These are phyloP conservation scores for Pipistrellus kuhlii DNA, from an alignment of 2,797 vertebrate genomes.

Conservation along the genomic window DNA sequence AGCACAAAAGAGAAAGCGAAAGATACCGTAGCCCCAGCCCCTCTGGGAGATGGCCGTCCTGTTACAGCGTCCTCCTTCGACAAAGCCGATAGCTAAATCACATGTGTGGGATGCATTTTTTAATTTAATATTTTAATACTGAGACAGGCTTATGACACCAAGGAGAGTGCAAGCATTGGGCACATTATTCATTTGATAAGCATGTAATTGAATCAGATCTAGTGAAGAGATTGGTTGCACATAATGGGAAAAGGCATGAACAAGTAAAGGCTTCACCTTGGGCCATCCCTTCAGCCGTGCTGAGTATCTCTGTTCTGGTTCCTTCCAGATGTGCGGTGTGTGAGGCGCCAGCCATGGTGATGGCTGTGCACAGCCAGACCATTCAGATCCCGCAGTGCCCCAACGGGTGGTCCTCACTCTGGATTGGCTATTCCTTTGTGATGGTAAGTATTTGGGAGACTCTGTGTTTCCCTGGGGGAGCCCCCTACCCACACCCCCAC, in stretches of 20 bases:
- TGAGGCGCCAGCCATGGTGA: slow-evolving; percentile 95
- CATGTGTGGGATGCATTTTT: background rate
- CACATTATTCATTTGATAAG: background rate
- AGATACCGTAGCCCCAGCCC: background rate
- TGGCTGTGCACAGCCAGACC: slow-evolving; percentile 95
- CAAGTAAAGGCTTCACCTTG: no score
- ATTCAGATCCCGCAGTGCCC: slow-evolving; percentile 93
- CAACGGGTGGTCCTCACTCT: slow-evolving; percentile 92
- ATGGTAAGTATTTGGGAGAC: slow-evolving; percentile 89
- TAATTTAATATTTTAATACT: background rate
- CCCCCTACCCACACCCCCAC: fast-evolving
- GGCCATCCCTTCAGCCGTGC: fast-evolving
- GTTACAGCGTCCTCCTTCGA: background rate
- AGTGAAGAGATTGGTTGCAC: background rate
- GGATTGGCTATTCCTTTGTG: slow-evolving; percentile 96
- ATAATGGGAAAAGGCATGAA: fast-evolving
- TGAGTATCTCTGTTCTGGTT: background rate
- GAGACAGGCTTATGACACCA: background rate
- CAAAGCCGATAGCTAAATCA: background rate
- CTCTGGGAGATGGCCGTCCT: background rate
- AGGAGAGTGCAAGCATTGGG: background rate
- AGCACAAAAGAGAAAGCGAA: background rate
- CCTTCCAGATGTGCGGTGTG: slow-evolving; percentile 92
- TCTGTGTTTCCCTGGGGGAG: fast-evolving
- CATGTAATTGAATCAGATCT: background rate